Conservation (phyloP, 2,888 invertebrate species). For the Drosophila multiciliata region DNA sequence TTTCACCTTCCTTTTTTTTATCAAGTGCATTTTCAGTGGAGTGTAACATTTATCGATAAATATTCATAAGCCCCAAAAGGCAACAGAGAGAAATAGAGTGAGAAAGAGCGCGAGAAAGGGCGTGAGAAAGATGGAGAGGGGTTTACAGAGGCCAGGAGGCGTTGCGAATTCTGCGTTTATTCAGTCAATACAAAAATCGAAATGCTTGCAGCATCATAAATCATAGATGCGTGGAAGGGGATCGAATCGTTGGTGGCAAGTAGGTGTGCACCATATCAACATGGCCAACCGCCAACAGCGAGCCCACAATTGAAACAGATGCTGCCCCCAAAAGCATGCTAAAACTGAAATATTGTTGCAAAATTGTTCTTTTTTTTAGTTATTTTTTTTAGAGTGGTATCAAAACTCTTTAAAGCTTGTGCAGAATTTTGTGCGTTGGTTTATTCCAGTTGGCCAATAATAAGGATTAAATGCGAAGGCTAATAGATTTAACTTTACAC, state of each 20-base stretch:
- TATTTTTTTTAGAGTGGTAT: neutral
- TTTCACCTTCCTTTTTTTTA: neutral
- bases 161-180: conserved; percentile 1
- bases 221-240: neutral
- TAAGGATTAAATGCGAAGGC: neutral
- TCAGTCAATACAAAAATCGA: conserved; percentile 3
- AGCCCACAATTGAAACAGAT: conserved; percentile 36
- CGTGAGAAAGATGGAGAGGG: neutral
- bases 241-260: neutral
- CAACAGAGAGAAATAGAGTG: neutral
- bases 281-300: conserved; percentile 11
- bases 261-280: conserved; percentile 26
- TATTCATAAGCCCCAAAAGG: conserved; percentile 13
- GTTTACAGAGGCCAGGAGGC: neutral
- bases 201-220: neutral
- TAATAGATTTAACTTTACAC: neutral
- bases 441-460: neutral
- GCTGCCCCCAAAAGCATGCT: conserved; percentile 44
- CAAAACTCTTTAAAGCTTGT: neutral
- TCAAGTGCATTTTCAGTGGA: conserved; percentile 18
- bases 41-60: conserved; percentile 40
- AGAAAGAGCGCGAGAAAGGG: neutral
- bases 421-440: neutral
- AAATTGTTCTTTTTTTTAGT: neutral
- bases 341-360: neutral